Evolutionary conservation across 2,888 invertebrate species (phyloP), one percentile per base, ranked within the genome.

Genomic region (Didymodactylos carnosus): DNA sequence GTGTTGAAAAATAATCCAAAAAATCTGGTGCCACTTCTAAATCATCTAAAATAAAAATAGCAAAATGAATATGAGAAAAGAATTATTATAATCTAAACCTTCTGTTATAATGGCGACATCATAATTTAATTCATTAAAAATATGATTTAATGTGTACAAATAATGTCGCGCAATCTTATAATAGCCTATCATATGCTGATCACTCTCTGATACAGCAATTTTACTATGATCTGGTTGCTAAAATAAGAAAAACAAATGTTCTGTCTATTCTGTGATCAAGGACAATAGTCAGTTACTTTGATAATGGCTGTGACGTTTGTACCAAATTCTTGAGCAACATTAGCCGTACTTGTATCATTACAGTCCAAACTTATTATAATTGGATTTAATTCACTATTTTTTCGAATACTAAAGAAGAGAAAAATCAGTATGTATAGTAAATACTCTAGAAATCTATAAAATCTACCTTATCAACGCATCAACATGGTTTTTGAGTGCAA

Each of bases 121-220:
- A 81, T 91, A 90, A 70, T 90, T 89, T 82, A 90, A 87, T 72
- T 87, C 87, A 76, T 88, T 86, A 81, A 98, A 93, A 41, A 93
- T 89, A 80, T 93, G 88, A 84, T 92, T 91, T 46, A 98, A 85
- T 0, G 97, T 97, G 89, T 95, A 97, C 77, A 91, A 91, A 83
- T 93, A 98, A 83, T 98, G 98, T 0, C 97, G 87, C 0, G 97
- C 89, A 77, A 98, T 97, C 84, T 94, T 94, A 83, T 93, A 97
- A 84, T 98, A 98, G 1, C 95, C 97, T 79, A 89, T 88, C 81
- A 94, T 91, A 82, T 93, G 91, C 8, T 13, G 16, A 35, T 35
- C 29, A 23, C 43, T 43, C 23, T 5, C 19, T n/a, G 79, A 89
- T 89, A 80, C 90, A 92, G 80, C 89, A 89, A 78, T 89, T 86